Percentiles rank a stretch among this genome's conserved stretches.
These are phyloP conservation scores for Psittacula cyanocephala DNA, from an alignment of 2,113 vertebrate genomes.

Conservation along the genomic window DNA sequence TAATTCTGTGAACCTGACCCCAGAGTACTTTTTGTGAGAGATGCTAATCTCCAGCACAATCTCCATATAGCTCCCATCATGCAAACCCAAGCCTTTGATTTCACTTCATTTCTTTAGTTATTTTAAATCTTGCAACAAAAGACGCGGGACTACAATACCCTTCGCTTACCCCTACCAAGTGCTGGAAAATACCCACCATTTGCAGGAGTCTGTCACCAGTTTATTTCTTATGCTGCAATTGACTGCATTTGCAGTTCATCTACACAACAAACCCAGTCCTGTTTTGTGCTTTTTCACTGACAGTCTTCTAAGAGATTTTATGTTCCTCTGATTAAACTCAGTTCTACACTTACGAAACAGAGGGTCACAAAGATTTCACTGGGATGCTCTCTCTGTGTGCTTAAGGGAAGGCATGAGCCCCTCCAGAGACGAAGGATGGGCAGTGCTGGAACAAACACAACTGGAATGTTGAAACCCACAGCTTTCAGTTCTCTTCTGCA, in stretches of 20 bases:
- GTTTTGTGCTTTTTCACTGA: background rate
- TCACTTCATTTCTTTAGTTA: background rate
- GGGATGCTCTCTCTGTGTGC: rapidly evolving
- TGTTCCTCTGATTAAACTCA: background rate
- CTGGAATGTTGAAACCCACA: background rate
- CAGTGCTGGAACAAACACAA: background rate
- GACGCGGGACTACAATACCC: background rate
- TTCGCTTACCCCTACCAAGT: background rate
- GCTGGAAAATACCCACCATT: background rate
- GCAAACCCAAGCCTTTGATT: slow-evolving; percentile 7
- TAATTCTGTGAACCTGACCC: slow-evolving; percentile 83
- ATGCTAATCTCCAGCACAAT: background rate
- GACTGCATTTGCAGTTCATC: background rate
- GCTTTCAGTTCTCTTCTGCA: background rate
- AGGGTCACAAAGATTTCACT: background rate
- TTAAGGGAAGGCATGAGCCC: background rate
- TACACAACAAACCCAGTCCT: background rate
- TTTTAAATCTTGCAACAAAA: slow-evolving; percentile 44
- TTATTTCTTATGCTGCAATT: background rate
- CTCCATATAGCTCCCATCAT: background rate
- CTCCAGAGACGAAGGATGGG: background rate
- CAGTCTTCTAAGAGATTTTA: background rate
- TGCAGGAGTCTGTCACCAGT: background rate
- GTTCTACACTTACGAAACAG: background rate
- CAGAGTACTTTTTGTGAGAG: background rate